Percentiles rank a stretch among this genome's conserved stretches.
phyloP scores from a whole-genome alignment of 1,140 invertebrate species.

The Heliconius hewitsoni region DNA sequence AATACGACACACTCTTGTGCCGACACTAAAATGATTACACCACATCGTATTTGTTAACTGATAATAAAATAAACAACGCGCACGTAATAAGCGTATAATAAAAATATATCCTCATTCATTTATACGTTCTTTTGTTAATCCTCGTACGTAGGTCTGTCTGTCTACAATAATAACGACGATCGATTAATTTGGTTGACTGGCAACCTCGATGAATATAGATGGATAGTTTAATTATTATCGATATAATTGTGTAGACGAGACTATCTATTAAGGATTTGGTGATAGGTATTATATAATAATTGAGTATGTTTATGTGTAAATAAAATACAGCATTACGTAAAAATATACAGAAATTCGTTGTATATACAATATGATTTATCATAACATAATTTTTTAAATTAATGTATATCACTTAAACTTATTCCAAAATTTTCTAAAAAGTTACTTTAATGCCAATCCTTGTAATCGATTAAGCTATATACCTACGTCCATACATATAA shows the following conservation, averaged over 20 bases:
- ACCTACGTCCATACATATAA: no score
- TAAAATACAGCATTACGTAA: neutral
- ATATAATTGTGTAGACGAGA: neutral
- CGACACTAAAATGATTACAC: slow-evolving; percentile 1
- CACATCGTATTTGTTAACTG: slow-evolving; percentile 6
- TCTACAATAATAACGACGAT: slow-evolving; percentile 28
- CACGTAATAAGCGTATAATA: neutral
- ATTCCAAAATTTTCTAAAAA: no score
- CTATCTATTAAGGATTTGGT: neutral
- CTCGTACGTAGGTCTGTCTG: neutral
- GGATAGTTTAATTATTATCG: slow-evolving; percentile 34
- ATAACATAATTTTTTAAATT: no score
- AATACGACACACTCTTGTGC: neutral
- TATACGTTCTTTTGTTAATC: slow-evolving; percentile 14
- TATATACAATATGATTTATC: no score
- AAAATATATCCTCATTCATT: slow-evolving; percentile 7
- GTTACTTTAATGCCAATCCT: no score
- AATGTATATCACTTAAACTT: neutral
- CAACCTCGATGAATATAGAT: slow-evolving; percentile 35
- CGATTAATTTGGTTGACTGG: slow-evolving; percentile 31
- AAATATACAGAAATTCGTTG: no score
- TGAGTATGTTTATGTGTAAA: neutral
- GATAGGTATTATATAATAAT: neutral
- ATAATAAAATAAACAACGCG: neutral
- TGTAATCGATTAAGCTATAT: no score